Conservation (phyloP, 2,888 invertebrate species). For the Nomada ferruginata region DNA sequence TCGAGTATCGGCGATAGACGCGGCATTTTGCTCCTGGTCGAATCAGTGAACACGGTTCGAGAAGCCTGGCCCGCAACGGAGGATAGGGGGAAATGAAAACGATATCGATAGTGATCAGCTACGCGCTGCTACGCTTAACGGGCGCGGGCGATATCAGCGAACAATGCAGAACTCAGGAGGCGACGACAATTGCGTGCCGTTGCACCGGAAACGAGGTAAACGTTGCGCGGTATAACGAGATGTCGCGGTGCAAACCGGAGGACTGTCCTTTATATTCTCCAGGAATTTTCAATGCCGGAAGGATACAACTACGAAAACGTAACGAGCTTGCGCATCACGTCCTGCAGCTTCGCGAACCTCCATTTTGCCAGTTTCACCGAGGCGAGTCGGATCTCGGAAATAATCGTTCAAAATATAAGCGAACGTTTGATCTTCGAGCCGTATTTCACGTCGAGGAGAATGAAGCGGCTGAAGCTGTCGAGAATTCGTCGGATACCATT, state of each 20-base stretch:
- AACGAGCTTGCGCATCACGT: conserved; percentile 67
- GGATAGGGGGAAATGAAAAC: conserved; percentile 12
- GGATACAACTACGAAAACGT: conserved; percentile 70
- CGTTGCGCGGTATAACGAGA: neutral
- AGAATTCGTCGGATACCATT: conserved; percentile 69
- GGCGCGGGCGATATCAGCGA: conserved; percentile 59
- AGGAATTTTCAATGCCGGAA: conserved; percentile 73
- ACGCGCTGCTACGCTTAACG: conserved; percentile 9
- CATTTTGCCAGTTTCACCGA: conserved; percentile 68
- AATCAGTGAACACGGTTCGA: too few species aligned
- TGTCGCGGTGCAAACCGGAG: neutral
- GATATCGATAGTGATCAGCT: neutral
- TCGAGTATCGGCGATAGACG: too few species aligned
- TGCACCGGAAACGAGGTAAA: conserved; percentile 73
- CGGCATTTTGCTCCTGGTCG: too few species aligned
- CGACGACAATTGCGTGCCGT: conserved; percentile 61
- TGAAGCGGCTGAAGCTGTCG: conserved; percentile 66
- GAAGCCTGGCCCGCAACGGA: neutral
- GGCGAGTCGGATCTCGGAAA: conserved; percentile 62
- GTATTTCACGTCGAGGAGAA: conserved; percentile 50
- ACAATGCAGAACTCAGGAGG: conserved; percentile 65
- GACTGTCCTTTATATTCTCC: conserved; percentile 34
- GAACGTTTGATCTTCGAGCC: conserved; percentile 65
- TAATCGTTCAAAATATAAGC: conserved; percentile 74
- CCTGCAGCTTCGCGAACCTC: conserved; percentile 69